phyloP scores from a whole-genome alignment of 2,113 vertebrate genomes.

The Pycnonotus jocosus region DNA sequence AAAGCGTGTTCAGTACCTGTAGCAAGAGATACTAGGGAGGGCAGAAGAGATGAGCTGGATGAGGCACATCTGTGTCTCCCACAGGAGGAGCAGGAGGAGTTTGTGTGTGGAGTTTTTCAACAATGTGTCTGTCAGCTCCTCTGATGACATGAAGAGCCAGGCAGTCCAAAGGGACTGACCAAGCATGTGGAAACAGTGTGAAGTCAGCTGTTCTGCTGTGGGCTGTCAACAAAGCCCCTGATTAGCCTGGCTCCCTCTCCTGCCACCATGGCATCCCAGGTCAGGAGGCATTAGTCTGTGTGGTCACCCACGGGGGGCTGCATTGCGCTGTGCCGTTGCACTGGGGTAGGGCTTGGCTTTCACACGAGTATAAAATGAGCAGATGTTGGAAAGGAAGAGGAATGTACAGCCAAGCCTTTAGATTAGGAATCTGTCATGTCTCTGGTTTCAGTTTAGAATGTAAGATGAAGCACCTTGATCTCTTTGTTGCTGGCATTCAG shows the following conservation, averaged over 20 bases:
- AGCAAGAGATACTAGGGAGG: neutral
- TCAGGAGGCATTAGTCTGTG: neutral
- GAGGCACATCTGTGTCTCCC: neutral
- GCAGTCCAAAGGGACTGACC: neutral
- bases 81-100: neutral
- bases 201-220: neutral
- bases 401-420: neutral
- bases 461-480: neutral
- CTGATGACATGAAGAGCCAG: neutral
- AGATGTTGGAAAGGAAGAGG: neutral
- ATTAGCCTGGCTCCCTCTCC: neutral
- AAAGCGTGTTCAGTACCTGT: neutral
- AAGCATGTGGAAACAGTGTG: neutral
- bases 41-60: neutral
- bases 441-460: neutral
- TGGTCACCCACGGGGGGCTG: neutral
- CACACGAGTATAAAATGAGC: neutral
- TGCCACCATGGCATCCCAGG: neutral
- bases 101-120: neutral
- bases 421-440: neutral
- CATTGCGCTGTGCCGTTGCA: neutral
- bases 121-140: accelerated
- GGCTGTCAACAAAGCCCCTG: neutral
- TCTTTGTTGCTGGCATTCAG: neutral
- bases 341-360: neutral